Percentiles rank a stretch among this genome's conserved stretches.
Conservation (phyloP, 2,888 invertebrate species). For the Brachypalpus laphriformis region DNA sequence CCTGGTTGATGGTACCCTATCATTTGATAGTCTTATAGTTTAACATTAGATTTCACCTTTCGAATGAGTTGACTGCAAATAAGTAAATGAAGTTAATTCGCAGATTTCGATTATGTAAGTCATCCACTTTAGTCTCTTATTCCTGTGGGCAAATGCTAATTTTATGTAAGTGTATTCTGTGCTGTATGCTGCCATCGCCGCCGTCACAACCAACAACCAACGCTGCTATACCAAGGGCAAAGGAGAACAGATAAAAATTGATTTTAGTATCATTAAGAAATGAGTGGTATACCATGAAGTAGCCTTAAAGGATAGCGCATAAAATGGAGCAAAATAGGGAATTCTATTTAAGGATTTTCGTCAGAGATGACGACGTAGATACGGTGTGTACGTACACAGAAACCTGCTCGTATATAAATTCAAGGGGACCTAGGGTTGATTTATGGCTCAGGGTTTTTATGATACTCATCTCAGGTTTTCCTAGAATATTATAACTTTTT, state of each 20-base stretch:
- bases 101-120: slow-evolving; percentile 19
- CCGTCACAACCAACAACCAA: neutral
- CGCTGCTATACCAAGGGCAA: neutral
- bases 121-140: neutral
- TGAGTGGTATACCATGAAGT: slow-evolving; percentile 27
- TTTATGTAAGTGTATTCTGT: slow-evolving; percentile 4
- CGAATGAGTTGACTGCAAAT: slow-evolving; percentile 25
- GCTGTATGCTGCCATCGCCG: neutral
- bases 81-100: neutral
- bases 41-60: slow-evolving; percentile 14
- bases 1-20: neutral
- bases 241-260: slow-evolving; percentile 32
- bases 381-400: neutral
- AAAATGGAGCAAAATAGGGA: neutral
- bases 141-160: slow-evolving; percentile 31
- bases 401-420: neutral
- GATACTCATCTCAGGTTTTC: slow-evolving; percentile 6
- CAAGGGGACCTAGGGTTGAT: neutral
- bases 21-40: slow-evolving; percentile 6
- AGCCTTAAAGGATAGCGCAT: slow-evolving; percentile 11
- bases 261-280: slow-evolving; percentile 39
- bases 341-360: slow-evolving; percentile 3
- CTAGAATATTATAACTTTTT: neutral
- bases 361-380: neutral
- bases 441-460: slow-evolving; percentile 9